Evolutionary conservation across 2,888 invertebrate species (phyloP).

Genomic region (Empis stercorea): DNA sequence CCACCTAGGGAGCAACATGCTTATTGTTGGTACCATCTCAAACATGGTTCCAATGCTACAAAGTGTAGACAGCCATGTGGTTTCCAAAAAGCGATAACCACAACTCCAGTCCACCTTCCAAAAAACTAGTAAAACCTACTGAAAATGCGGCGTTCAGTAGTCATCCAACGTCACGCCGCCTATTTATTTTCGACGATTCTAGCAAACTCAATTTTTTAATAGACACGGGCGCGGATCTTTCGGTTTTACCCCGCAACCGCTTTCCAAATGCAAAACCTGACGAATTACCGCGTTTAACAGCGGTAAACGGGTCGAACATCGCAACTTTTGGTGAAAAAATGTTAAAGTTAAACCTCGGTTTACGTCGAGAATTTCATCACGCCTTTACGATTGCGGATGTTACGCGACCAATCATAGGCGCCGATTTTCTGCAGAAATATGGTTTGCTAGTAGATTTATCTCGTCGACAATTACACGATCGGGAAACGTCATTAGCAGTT

Average conservation of each 20-base stretch:
- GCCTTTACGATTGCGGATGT: conserved; percentile 8
- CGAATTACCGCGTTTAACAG: neutral
- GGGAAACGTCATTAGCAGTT: neutral
- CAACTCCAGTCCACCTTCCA: neutral
- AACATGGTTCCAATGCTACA: neutral
- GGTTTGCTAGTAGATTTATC: conserved; percentile 3
- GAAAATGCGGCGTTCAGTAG: neutral
- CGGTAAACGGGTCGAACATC: neutral
- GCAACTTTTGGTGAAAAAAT: neutral
- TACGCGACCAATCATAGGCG: conserved; percentile 9
- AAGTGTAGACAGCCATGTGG: neutral
- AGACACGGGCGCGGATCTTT: neutral
- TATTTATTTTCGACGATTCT: neutral
- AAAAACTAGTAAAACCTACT: neutral
- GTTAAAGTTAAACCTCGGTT: neutral
- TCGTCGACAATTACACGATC: neutral
- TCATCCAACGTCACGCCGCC: neutral
- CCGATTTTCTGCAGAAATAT: conserved; percentile 8
- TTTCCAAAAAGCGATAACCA: too few relatives aligned
- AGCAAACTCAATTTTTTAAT: neutral
- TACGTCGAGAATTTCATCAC: conserved; percentile 1
- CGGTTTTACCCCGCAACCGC: neutral
- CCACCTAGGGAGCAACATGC: neutral
- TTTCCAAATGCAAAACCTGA: neutral
- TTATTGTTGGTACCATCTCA: neutral